Conservation (phyloP, 2,797 vertebrate species). For the Tadarida brasiliensis region DNA sequence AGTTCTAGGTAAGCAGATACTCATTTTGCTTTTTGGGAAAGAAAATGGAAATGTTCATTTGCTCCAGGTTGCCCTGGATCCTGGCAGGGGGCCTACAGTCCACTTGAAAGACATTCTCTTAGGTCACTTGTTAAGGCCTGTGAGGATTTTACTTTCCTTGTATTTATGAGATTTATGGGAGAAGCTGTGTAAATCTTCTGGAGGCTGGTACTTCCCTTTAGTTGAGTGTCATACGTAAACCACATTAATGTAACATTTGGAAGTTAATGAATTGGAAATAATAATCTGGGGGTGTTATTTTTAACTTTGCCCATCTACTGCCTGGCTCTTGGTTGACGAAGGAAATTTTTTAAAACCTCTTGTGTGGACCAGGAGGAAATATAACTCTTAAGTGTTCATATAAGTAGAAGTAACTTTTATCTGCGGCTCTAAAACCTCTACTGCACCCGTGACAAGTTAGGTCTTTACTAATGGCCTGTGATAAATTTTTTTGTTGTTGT, state of each 20-base stretch:
- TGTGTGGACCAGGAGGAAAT: background rate
- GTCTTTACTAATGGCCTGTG: conserved; percentile 44
- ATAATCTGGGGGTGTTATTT: background rate
- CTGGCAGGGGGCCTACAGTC: background rate
- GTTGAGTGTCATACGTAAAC: background rate
- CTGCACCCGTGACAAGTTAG: background rate
- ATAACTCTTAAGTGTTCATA: background rate
- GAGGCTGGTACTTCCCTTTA: background rate
- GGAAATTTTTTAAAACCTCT: background rate
- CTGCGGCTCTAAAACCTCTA: background rate
- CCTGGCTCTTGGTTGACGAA: background rate
- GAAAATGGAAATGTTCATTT: background rate
- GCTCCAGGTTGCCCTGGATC: background rate
- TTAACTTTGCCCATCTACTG: background rate
- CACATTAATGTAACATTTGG: conserved; percentile 22
- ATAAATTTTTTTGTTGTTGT: background rate
- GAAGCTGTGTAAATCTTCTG: background rate
- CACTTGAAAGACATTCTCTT: background rate
- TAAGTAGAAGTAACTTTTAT: conserved; percentile 2
- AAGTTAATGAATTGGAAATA: background rate
- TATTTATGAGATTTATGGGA: conserved; percentile 22
- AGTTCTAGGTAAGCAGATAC: conserved; percentile 16
- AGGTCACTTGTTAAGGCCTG: background rate
- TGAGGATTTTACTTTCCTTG: background rate
- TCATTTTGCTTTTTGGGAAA: conserved; percentile 9